phyloP scores from a whole-genome alignment of 2,113 vertebrate species.

The Dendrocopos noguchii region DNA sequence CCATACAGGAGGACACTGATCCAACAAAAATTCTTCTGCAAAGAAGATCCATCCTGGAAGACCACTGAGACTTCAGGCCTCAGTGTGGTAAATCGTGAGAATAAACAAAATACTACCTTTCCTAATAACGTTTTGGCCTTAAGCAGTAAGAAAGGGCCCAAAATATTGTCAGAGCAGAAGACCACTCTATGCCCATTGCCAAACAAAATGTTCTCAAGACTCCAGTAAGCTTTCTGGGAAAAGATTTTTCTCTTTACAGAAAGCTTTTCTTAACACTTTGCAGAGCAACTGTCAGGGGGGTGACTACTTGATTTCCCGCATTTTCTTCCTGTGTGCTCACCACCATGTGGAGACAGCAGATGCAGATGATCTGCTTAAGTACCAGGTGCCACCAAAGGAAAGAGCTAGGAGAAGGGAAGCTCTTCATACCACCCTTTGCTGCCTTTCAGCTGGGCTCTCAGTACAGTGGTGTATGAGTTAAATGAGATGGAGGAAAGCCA shows the following conservation, averaged over 20 bases:
- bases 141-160: neutral
- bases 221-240: constrained; percentile 8
- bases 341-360: rapidly evolving
- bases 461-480: neutral
- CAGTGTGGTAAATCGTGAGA: neutral
- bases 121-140: neutral
- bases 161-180: neutral
- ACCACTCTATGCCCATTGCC: neutral
- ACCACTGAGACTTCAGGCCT: neutral
- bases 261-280: neutral
- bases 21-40: neutral
- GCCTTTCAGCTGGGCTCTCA: neutral
- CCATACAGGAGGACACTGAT: neutral
- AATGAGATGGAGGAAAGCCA: neutral
- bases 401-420: neutral
- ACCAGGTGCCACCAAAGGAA: neutral
- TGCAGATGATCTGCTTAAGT: neutral
- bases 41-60: neutral
- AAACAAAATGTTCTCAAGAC: neutral
- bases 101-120: neutral
- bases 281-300: neutral
- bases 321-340: neutral
- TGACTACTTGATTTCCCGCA: neutral
- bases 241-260: neutral
- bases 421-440: neutral